Evolutionary conservation across 2,888 invertebrate species (phyloP), one percentile per base, ranked within the genome.

Genomic region (Crossocerus cetratus): DNA sequence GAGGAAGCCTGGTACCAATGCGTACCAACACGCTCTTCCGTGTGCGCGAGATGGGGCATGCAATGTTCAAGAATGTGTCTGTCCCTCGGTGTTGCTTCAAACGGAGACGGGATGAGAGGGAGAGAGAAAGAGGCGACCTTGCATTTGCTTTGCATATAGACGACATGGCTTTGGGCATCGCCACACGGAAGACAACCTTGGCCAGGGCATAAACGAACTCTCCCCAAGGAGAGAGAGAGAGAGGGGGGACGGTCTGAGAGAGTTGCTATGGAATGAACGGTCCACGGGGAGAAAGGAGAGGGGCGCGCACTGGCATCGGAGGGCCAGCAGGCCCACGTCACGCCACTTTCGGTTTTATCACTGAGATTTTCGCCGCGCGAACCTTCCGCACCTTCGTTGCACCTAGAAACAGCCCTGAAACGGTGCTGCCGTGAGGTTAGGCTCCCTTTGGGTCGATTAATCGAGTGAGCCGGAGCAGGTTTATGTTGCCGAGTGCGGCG

Each of bases 131-230:
- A 78, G 32, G 72, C 83, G 85, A 84, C 85, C 85, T 85, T 85
- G 85, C 86, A 76, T 84, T 84, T 82, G 83, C 80, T 85, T 85
- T 85, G 85, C 86, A 86, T 84, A 84, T 82, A 86, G 76, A 82
- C 84, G 84, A 83, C 73, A 75, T 76, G 77, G 83, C 83, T 83
- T 82, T 80, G 81, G 82, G 79, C 82, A 86, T 84, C 79, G 85
- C 77, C 83, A 78, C 82, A 76, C 81, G 83, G 77, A 81, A 81
- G 77, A 81, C 81, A 85, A 80, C 86, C 86, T 86, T 86, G 86
- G 77, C 73, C 53, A 68, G 76, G 72, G 74, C 76, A 77, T 79
- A 78, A 83, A 83, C 80, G 78, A 74, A 58, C 65, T 62, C 55
- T 68, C 54, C 45, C 68, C 20, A 57, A 63, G 55, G 65, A 65